Base-by-base conservation (phyloP, 2,113 vertebrate species). In the Gasterosteus aculeatus region DNA sequence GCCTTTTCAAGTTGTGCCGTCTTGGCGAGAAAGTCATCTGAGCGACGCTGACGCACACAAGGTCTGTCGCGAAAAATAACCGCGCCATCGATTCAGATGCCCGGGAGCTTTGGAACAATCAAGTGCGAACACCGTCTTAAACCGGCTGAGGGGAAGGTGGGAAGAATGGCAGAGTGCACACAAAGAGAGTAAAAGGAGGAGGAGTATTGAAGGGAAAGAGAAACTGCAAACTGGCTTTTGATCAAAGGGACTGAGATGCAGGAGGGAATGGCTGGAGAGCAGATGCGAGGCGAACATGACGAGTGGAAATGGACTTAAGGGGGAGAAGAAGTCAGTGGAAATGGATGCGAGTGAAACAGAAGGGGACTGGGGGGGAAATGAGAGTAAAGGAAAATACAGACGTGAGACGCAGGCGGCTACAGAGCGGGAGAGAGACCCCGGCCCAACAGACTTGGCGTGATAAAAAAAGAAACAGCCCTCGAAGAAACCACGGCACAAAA, bases 401-500 rank as follows among this genome's bases (percentile, higher is more conserved):
- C 35, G 59, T 57, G 26, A 80, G 67, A 80, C 63, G 78, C 35
- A 78, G 75, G 73, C 38, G 49, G 51, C 46, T 31, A 35, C 59
- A 62, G 29, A 67, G 22, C 18, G 26, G 41, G 60, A 16, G 38
- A 66, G 62, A 66, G 35, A 33, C 39, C 57, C 71, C 85, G 85
- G 82, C 85, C 77, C 62, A 70, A 89, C 67, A 79, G 79, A 91
- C 78, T 81, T 89, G 87, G 85, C 88, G 84, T 3, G 9, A 86
- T 86, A 71, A 87, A 82, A 90, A 87, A 90, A 78, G 85, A 72
- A 61, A 81, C 22, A 78, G 68, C 2, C 88, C 88, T 88, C 80
- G 81, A 88, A 88, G 88, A 90, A 83, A 85, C 57, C 1, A 16
- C 81, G 59, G 81, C 68, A 85, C 74, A 83, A 72, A 74, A 79